Evolutionary conservation across 1,140 invertebrate genomes (phyloP), one percentile per base, ranked within the genome.

Genomic region (Tribolium madens): DNA sequence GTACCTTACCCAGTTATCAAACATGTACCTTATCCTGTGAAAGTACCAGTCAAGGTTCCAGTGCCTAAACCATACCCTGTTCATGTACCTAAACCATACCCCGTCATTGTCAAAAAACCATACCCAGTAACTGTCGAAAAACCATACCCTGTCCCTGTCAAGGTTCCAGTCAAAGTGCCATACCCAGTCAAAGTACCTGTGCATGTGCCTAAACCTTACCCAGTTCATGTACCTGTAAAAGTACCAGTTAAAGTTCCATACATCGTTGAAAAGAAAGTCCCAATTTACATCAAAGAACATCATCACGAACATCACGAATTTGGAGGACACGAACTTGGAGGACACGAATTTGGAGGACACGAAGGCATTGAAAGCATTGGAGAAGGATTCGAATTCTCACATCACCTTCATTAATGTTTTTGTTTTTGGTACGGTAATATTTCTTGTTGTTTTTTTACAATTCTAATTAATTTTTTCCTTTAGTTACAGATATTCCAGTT

Each of bases 101-200:
- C 89, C 6, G 90, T 90, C 0, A 86, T 88, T 6, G 86, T 90
- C 1, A 87, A 88, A 10, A 89, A 90, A 81, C 89, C 88, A 79
- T 85, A 90, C 3, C 89, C 88, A 88, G 84, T 86, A 33, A 89
- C 87, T 78, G 89, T 86, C 75, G 86, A 85, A 80, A 89, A 85
- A 57, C 87, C 84, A 10, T 85, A 88, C 76, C 89, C 90, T 1
- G 90, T 90, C 76, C 89, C 89, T 5, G 89, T 90, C 0, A 87
- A 88, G 5, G 86, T 90, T 2, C 81, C 79, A 13, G 79, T 81
- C 36, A 82, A 84, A 14, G 81, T 84, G 9, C 73, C 78, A 12
- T 86, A 87, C 21, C 85, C 86, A 13, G 89, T 83, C 33, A 50
- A 50, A 57, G 79, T 84, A 46, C 80, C 76, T 26, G 83, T 85